These are phyloP conservation scores for Cnemophilus loriae DNA, from an alignment of 2,113 vertebrate genomes.

Conservation along the genomic window DNA sequence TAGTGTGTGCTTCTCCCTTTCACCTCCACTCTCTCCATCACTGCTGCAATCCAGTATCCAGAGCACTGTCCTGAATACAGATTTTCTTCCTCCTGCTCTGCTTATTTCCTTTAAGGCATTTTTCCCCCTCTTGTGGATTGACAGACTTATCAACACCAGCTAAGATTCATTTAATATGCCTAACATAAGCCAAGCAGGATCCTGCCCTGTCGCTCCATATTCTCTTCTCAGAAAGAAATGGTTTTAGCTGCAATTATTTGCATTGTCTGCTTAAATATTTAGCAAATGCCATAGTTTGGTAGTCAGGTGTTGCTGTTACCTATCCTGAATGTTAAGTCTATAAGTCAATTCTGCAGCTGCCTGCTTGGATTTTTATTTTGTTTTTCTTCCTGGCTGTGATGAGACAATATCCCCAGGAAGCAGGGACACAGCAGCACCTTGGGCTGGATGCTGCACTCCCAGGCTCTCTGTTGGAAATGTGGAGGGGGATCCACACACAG, in stretches of 20 bases:
- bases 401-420: neutral
- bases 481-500: neutral
- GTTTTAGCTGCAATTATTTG: neutral
- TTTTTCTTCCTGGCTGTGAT: neutral
- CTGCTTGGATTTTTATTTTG: neutral
- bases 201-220: neutral
- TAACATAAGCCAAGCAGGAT: neutral
- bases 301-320: neutral
- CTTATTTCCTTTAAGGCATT: conserved; percentile 33
- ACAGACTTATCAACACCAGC: neutral
- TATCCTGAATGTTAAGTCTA: neutral
- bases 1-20: neutral
- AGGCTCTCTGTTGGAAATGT: neutral
- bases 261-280: conserved; percentile 28
- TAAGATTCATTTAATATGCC: conserved; percentile 22
- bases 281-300: neutral
- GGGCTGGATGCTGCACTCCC: neutral
- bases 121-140: neutral
- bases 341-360: neutral
- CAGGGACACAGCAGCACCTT: neutral
- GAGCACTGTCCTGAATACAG: conserved; percentile 31
- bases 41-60: neutral
- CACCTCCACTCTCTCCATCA: neutral
- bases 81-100: conserved; percentile 15
- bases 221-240: neutral